Evolutionary conservation across 1,140 invertebrate species (phyloP).

Genomic region (Sesamia nonagrioides): DNA sequence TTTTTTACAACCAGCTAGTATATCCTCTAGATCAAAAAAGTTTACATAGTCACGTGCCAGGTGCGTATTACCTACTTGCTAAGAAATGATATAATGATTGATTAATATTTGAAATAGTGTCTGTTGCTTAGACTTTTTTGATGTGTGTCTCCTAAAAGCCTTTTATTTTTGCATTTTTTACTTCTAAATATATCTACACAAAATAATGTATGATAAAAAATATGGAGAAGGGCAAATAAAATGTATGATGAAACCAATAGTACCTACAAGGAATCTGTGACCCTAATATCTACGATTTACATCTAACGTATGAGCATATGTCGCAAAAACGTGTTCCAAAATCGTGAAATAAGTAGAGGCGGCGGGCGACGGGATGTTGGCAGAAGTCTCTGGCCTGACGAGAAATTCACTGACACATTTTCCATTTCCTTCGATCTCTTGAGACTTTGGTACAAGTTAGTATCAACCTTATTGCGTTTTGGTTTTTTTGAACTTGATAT

Average conservation of each 20-base stretch:
- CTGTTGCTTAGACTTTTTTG: no score
- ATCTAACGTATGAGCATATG: constrained; percentile 1
- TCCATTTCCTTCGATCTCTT: constrained; percentile 36
- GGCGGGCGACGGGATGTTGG: constrained; percentile 7
- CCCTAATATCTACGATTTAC: constrained; percentile 24
- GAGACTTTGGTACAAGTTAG: not conserved
- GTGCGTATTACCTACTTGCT: no score
- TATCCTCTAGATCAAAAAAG: no score
- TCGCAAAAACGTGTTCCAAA: constrained; percentile 18
- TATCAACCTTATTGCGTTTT: not conserved
- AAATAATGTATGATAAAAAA: no score
- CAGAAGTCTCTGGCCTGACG: constrained; percentile 25
- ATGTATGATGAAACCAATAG: not conserved
- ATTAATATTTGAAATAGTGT: no score
- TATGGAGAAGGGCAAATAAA: not conserved
- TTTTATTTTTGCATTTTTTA: no score
- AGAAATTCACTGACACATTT: constrained; percentile 29
- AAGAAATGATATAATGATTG: no score
- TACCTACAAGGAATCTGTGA: constrained; percentile 6
- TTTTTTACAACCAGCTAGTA: no score
- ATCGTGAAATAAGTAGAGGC: constrained; percentile 35
- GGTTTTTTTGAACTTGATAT: not conserved
- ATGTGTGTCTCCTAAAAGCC: no score
- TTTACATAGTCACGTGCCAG: no score
- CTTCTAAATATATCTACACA: no score